Base-by-base conservation (phyloP, 2,797 vertebrate genomes). In the Tinamus major region DNA sequence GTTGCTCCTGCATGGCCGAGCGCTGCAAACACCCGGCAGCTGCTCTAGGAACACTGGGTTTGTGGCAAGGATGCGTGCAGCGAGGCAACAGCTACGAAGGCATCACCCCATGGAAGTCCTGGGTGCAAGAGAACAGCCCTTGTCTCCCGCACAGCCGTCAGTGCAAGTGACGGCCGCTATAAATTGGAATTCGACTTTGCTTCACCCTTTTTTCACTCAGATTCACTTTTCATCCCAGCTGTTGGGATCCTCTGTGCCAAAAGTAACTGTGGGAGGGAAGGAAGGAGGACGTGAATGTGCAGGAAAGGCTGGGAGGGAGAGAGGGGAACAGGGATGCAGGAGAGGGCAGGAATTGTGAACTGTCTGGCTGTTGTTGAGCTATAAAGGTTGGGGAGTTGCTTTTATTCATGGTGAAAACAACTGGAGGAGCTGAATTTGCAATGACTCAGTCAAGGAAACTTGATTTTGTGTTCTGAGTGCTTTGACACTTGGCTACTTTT, bases 11-110 rank as follows among this genome's bases (percentile, higher is more conserved):
- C 41, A 17, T 0, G 1, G 35, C 65, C 26, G 55, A 63, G 53
- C 4, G 0, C 1, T 1, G 15, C 26, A n/a, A 17, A 35, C 17
- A 2, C 9, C 4, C 0, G 0, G 44, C 21, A 24, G 23, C 53
- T 20, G 61, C 65, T 68, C 21, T 44, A n/a, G 44, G 46, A 61
- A 33, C 17, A 3, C 65, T 78, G 55, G 1, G 19, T 56, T n/a
- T 63, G 48, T 64, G 44, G 33, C 62, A n/a, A 42, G 29, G 48
- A 18, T n/a, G 44, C 37, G 44, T 33, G 39, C 4, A 3, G 62
- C 31, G 39, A 74, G 62, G 67, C 35, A 71, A 51, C 10, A 6
- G 3, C 10, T 35, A 23, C 10, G 23, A 26, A 80, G 21, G 79
- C 14, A 33, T 62, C 48, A 29, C n/a, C 4, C n/a, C 3, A 0